Evolutionary conservation across 2,113 vertebrate genomes (phyloP).

Genomic region (Rana temporaria): DNA sequence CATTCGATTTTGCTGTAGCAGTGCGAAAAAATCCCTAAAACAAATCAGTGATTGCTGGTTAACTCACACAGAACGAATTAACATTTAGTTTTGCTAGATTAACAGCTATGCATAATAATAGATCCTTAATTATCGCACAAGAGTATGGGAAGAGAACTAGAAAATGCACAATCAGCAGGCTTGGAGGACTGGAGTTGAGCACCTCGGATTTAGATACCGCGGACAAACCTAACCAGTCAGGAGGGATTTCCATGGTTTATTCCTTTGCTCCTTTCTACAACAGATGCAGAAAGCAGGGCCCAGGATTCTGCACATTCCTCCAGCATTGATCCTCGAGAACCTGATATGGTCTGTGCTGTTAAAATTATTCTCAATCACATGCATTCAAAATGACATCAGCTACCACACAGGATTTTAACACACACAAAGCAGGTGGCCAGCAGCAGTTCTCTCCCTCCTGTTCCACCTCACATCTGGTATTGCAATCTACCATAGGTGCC

Average conservation of each 20-base stretch:
- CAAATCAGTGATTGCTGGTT: too few relatives aligned
- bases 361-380: slow-evolving; percentile 56
- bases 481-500: slow-evolving; percentile 58
- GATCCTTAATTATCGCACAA: too few relatives aligned
- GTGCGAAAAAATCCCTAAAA: too few relatives aligned
- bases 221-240: not conserved
- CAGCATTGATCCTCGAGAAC: slow-evolving; percentile 57
- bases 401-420: slow-evolving; percentile 62
- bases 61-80: too few relatives aligned
- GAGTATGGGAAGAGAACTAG: too few relatives aligned
- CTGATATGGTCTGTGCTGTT: slow-evolving; percentile 63
- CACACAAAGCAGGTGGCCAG: slow-evolving; percentile 68
- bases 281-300: slow-evolving; percentile 36
- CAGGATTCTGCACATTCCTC: slow-evolving; percentile 60
- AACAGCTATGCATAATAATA: too few relatives aligned
- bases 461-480: slow-evolving; percentile 66
- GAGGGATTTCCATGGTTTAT: not conserved
- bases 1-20: too few relatives aligned
- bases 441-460: slow-evolving; percentile 46
- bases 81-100: too few relatives aligned
- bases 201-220: too few relatives aligned
- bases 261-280: slow-evolving; percentile 44
- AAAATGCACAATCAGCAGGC: too few relatives aligned
- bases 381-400: slow-evolving; percentile 64
- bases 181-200: too few relatives aligned